phyloP scores from a whole-genome alignment of 2,113 vertebrate genomes.

The Theristicus caerulescens region DNA sequence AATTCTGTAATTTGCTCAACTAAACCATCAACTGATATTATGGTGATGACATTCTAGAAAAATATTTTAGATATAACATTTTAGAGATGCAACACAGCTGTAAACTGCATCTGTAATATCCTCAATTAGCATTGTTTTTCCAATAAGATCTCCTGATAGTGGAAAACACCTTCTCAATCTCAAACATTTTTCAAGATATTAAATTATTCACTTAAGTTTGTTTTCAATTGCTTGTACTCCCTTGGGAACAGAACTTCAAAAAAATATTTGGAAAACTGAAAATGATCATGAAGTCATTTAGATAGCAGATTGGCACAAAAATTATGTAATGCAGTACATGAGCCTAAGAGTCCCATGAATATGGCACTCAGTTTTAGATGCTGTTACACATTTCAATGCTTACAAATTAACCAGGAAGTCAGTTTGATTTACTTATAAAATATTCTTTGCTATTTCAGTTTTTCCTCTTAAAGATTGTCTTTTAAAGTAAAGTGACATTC shows the following conservation, averaged over 20 bases:
- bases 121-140: neutral
- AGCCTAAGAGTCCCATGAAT: neutral
- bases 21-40: neutral
- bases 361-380: neutral
- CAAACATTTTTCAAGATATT: neutral
- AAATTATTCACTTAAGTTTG: neutral
- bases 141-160: neutral
- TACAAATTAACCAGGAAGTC: neutral
- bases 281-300: neutral
- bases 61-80: neutral
- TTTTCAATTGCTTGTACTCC: neutral
- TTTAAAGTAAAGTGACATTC: neutral
- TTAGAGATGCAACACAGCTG: neutral
- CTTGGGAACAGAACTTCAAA: neutral
- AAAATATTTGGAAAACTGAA: neutral
- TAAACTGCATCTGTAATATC: neutral
- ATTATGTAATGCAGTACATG: rapidly evolving
- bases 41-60: neutral
- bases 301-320: neutral
- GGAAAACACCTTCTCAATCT: neutral
- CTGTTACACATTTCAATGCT: neutral
- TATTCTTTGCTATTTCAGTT: neutral
- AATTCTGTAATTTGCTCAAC: neutral
- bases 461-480: neutral
- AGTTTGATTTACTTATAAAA: neutral